Evolutionary conservation across 2,888 invertebrate species (phyloP).

Genomic region (Acleris laterana): DNA sequence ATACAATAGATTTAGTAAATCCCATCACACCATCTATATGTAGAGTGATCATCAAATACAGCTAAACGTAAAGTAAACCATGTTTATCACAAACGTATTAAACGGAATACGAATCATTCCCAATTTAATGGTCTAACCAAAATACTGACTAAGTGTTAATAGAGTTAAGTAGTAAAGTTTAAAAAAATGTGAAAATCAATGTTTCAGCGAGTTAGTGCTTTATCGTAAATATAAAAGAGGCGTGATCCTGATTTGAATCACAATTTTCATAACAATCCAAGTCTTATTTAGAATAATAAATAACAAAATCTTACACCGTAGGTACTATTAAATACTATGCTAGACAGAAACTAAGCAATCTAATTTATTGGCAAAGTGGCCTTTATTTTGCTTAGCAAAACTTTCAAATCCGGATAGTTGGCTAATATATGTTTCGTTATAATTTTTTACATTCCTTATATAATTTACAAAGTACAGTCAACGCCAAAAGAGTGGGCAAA

Average conservation of each 20-base stretch:
- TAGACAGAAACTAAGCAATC: slow-evolving; percentile 76
- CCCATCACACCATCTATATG: slow-evolving; percentile 14
- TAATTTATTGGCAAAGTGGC: slow-evolving; percentile 67
- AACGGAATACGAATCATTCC: slow-evolving; percentile 48
- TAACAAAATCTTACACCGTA: slow-evolving; percentile 77
- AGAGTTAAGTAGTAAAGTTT: slow-evolving; percentile 18
- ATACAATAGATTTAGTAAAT: slow-evolving; percentile 7
- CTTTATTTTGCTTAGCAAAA: slow-evolving; percentile 42
- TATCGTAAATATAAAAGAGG: slow-evolving; percentile 41
- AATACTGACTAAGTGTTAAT: slow-evolving; percentile 19
- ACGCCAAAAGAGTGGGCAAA: not conserved
- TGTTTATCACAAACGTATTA: slow-evolving; percentile 72
- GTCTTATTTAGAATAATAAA: slow-evolving; percentile 80
- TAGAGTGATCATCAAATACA: slow-evolving; percentile 22
- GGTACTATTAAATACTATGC: slow-evolving; percentile 60
- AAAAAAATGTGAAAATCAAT: slow-evolving; percentile 23
- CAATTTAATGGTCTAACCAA: slow-evolving; percentile 41
- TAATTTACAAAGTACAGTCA: slow-evolving; percentile 17
- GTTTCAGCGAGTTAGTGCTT: slow-evolving; percentile 9
- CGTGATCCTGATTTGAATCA: slow-evolving; percentile 63
- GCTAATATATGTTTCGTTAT: slow-evolving; percentile 37
- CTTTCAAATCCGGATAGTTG: slow-evolving; percentile 31
- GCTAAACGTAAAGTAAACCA: slow-evolving; percentile 36
- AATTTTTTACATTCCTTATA: slow-evolving; percentile 16
- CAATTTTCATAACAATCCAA: slow-evolving; percentile 72